Evolutionary conservation across 1,140 invertebrate genomes (phyloP), one percentile per base, ranked within the genome.

Genomic region (Sinonovacula constricta): DNA sequence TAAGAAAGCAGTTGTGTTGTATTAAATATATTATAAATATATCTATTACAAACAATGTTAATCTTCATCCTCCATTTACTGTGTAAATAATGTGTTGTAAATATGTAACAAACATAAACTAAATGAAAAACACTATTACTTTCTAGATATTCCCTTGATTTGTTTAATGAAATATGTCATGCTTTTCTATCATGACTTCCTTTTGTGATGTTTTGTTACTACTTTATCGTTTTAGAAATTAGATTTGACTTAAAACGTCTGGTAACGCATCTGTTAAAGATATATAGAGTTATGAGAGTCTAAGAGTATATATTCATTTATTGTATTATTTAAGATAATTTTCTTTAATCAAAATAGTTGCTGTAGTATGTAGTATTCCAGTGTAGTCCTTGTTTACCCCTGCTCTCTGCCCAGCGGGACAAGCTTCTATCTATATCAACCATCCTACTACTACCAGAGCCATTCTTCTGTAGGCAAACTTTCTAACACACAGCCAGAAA

Each of bases 301-400:
- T 65, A 65, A 22, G 34, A 26, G 33, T 74, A 59, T 76, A 59
- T 76, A 76, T 76, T 65, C 72, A 76, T 76, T 67, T 45, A 67
- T 59, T 67, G 51, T 76, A 60, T 76, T 76, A 76, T 76, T 76
- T 76, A 76, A 67, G 53, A 67, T 62, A 57, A 57, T 75, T 70
- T 56, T 63, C 39, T 75, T 75, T 65, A 76, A 76, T 76, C 72
- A 76, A 76, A 76, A 76, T 67, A 75, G 72, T 31, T 31, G 15
- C 2, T 76, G 49, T 76, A 53, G 36, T 63, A 22, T 59, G 62
- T 69, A 54, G 36, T 33, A 22, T 18, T 74, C 53, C 22, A 33
- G 33, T 71, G 30, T 71, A n/a, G n/a, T n/a, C n/a, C n/a, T n/a
- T n/a, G n/a, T 45, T 45, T 45, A 10, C 39, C 18, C 18, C 39